Base-by-base conservation (phyloP, 2,113 vertebrate species). In the Geococcyx californianus region DNA sequence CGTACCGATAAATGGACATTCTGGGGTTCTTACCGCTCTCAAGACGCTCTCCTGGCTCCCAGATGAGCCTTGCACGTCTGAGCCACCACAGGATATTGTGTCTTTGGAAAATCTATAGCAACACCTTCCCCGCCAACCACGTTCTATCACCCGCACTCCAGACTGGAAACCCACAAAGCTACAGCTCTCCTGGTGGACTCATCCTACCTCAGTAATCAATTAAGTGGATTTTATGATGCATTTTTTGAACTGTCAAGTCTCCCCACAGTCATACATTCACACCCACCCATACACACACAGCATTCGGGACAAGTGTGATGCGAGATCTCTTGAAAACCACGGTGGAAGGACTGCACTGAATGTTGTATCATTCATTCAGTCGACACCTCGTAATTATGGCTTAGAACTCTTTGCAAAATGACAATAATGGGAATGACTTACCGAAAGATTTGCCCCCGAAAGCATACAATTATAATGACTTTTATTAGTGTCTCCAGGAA, bases 341-440 rank as follows among this genome's bases (percentile, higher is more conserved):
- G n/a, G n/a, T n/a, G n/a, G n/a, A n/a, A n/a, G n/a, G n/a, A n/a
- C n/a, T n/a, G n/a, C n/a, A n/a, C n/a, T n/a, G n/a, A n/a, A n/a
- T n/a, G n/a, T n/a, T n/a, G 26, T 51, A 34, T 19, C 18, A 36
- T 17, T 76, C 33, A 25, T 40, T 47, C 52, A 49, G 33, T 73
- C 70, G 56, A 47, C 9, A 55, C 51, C 36, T 11, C 28, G 40
- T 18, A 85, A 77, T 45, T 47, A 85, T 69, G 59, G 54, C 74
- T 84, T 44, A 33, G 20, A 49, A 49, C 29, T 25, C n/a, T 69
- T 67, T 51, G 67, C 45, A 95, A 88, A 96, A 97, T 97, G 92
- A 96, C 93, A 96, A 94, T 93, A 95, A 97, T 87, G 72, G 92
- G 96, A 95, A 96, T 91, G 96, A 96, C 90, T 93, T 93, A 93